A percentile compares a stretch with the other conserved stretches of the same genome.
These are phyloP conservation scores for Saimiri boliviensis DNA, from an alignment of 2,113 vertebrate species.

Conservation along the genomic window DNA sequence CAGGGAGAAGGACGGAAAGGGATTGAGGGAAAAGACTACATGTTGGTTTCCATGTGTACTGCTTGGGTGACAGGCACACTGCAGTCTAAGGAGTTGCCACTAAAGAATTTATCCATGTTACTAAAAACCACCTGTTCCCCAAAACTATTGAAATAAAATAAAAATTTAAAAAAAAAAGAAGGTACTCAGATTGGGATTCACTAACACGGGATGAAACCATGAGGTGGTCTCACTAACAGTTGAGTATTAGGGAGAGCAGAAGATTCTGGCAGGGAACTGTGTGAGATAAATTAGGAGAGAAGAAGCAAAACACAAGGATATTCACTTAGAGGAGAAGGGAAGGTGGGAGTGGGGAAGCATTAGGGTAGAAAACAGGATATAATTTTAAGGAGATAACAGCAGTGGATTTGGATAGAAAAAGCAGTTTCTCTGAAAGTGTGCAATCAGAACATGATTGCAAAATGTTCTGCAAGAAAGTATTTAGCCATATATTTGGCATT, in stretches of 20 bases:
- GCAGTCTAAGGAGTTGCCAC: too few species aligned
- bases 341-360: not conserved
- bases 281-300: not conserved
- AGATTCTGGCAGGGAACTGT: not conserved
- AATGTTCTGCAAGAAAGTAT: conserved; percentile 13
- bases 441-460: not conserved
- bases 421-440: not conserved
- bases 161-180: not conserved
- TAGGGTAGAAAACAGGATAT: not conserved
- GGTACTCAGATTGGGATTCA: not conserved
- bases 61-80: too few species aligned
- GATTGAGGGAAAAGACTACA: too few species aligned
- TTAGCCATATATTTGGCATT: not conserved
- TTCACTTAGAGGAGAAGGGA: not conserved
- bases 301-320: not conserved
- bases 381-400: not conserved
- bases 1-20: too few species aligned
- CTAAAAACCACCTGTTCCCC: too few species aligned
- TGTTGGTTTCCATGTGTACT: too few species aligned
- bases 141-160: too few species aligned
- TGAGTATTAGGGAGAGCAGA: not conserved
- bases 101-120: too few species aligned
- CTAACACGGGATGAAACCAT: not conserved
- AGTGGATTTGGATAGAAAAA: not conserved
- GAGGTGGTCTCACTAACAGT: not conserved